Percentiles rank a stretch among this genome's conserved stretches.
These are phyloP conservation scores for Nibea albiflora DNA, from an alignment of 2,113 vertebrate genomes.

Conservation along the genomic window DNA sequence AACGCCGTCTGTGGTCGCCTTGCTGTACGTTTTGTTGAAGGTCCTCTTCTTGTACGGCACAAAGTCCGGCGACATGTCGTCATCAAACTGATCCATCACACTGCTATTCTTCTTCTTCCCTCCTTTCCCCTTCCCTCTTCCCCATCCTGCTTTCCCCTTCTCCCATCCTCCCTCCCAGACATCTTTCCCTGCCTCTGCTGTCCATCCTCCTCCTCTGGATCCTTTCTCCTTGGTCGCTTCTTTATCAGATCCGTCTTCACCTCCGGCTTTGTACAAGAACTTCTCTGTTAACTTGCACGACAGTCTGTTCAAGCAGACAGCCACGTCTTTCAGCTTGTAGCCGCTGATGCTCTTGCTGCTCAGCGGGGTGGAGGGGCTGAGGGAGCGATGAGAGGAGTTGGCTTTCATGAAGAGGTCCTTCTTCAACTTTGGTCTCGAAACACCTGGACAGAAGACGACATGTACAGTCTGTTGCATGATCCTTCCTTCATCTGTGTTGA, in stretches of 20 bases:
- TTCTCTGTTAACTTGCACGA: accelerated
- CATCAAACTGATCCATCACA: not conserved
- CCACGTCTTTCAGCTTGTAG: not conserved
- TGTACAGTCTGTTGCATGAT: too few species aligned
- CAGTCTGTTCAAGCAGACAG: constrained; percentile 2
- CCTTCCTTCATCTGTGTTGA: too few species aligned
- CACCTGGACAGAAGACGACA: constrained; percentile 15
- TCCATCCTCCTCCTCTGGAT: not conserved
- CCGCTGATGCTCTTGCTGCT: not conserved
- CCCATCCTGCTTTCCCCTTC: constrained; percentile 3
- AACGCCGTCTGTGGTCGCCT: not conserved
- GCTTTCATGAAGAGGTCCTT: not conserved
- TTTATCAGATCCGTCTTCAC: not conserved
- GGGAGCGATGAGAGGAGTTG: not conserved
- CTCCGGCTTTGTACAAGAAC: not conserved
- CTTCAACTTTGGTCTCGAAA: not conserved
- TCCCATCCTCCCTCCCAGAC: not conserved
- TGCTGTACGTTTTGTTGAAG: constrained; percentile 15
- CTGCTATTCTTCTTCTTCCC: constrained; percentile 29
- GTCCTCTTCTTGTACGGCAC: constrained; percentile 39
- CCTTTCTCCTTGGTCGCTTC: not conserved
- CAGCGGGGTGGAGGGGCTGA: not conserved
- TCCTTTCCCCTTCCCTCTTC: not conserved
- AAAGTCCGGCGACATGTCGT: constrained; percentile 18
- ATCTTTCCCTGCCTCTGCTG: accelerated